phyloP scores from a whole-genome alignment of 2,888 invertebrate genomes.

The Sisyra terminalis region DNA sequence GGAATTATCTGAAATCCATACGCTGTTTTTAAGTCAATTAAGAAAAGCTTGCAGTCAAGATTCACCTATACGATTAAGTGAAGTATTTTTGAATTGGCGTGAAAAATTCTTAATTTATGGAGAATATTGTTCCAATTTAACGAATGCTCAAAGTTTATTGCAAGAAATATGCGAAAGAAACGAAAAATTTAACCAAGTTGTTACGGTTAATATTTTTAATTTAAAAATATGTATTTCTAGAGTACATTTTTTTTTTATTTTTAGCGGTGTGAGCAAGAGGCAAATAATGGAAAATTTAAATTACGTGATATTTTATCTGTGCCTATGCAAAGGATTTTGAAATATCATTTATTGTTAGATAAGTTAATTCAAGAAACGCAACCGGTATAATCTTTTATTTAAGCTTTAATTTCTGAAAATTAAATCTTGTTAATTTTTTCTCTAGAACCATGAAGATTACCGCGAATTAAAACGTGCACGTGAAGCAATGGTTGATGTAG shows the following conservation, averaged over 20 bases:
- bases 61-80: slow-evolving; percentile 45
- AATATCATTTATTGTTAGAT: slow-evolving; percentile 87
- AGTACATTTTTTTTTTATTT: slow-evolving; percentile 17
- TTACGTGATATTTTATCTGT: slow-evolving; percentile 90
- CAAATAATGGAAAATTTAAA: slow-evolving; percentile 89
- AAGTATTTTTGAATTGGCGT: slow-evolving; percentile 81
- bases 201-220: slow-evolving; percentile 40
- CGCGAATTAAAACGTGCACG: slow-evolving; percentile 69
- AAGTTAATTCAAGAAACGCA: slow-evolving; percentile 78
- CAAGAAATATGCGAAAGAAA: slow-evolving; percentile 57
- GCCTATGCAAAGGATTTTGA: slow-evolving; percentile 96
- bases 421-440: slow-evolving; percentile 9
- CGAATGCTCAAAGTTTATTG: slow-evolving; percentile 71
- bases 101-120: slow-evolving; percentile 87
- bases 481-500: slow-evolving; percentile 92
- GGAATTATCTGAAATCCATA: slow-evolving; percentile 77
- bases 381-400: slow-evolving; percentile 34
- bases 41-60: slow-evolving; percentile 49
- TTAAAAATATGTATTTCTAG: no score
- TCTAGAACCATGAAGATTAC: slow-evolving; percentile 69
- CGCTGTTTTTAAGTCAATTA: slow-evolving; percentile 67
- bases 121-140: slow-evolving; percentile 88
- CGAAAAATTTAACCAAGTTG: slow-evolving; percentile 43
- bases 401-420: slow-evolving; percentile 1
- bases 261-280: slow-evolving; percentile 82